phyloP scores from a whole-genome alignment of 2,888 invertebrate genomes.

The Andrena flavipes region DNA sequence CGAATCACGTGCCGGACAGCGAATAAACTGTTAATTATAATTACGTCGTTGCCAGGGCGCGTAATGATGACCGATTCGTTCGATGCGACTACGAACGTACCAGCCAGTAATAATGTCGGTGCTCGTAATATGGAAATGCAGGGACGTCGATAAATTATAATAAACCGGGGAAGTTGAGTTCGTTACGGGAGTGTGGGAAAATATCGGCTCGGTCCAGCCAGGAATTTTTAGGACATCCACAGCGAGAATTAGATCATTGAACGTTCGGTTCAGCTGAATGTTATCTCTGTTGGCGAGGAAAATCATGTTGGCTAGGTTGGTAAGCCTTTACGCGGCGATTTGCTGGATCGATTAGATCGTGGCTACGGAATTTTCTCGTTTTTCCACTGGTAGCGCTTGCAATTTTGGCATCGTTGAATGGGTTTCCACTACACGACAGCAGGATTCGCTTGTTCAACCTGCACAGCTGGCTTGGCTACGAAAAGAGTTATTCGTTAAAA shows the following conservation, averaged over 20 bases:
- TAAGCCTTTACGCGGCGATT: conserved; percentile 22
- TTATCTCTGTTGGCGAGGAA: conserved; percentile 20
- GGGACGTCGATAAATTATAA: conserved; percentile 76
- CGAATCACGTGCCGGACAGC: conserved; percentile 39
- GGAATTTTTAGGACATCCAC: conserved; percentile 32
- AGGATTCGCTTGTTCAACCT: background rate
- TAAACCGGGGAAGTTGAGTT: conserved; percentile 62
- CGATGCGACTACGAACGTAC: conserved; percentile 53
- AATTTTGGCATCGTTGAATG: conserved; percentile 1
- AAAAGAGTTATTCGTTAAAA: too few relatives aligned
- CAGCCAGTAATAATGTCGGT: conserved; percentile 57
- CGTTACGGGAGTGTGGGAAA: conserved; percentile 28
- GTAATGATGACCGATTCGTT: conserved; percentile 77
- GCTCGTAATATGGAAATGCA: conserved; percentile 70
- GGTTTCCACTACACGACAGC: background rate
- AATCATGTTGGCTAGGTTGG: conserved; percentile 54
- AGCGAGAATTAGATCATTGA: conserved; percentile 38
- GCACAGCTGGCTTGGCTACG: too few relatives aligned
- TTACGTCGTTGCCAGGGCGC: conserved; percentile 70
- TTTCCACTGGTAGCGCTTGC: background rate
- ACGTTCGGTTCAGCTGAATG: conserved; percentile 4
- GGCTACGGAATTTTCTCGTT: background rate
- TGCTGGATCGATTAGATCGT: conserved; percentile 40
- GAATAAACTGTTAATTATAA: conserved; percentile 79
- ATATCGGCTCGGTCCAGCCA: conserved; percentile 33